These are phyloP conservation scores for Bothrops jararaca DNA, from an alignment of 2,113 vertebrate genomes.

Conservation along the genomic window DNA sequence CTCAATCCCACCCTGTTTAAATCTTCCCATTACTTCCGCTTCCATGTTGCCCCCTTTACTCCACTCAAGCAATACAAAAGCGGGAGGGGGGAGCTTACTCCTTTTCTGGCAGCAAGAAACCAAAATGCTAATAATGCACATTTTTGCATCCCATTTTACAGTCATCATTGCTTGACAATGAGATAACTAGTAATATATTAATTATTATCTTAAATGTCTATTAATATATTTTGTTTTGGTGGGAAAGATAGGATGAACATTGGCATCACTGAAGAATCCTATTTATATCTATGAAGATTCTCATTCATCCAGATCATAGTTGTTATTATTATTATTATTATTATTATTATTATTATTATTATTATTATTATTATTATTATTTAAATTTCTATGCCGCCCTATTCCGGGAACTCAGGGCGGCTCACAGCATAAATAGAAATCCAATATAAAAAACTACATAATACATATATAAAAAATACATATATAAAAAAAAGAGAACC, in stretches of 20 bases:
- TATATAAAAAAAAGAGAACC: too few species aligned
- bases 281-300: background rate
- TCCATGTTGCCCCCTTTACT: background rate
- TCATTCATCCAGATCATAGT: background rate
- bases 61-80: background rate
- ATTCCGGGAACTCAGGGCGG: too few species aligned
- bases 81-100: accelerated
- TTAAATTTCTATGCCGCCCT: too few species aligned
- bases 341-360: too few species aligned
- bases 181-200: background rate
- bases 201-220: background rate
- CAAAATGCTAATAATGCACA: background rate
- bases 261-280: background rate
- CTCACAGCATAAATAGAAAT: too few species aligned
- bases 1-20: background rate
- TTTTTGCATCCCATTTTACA: background rate
- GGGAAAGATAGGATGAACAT: background rate
- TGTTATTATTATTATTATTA: too few species aligned
- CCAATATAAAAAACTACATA: too few species aligned
- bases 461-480: too few species aligned
- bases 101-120: background rate
- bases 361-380: too few species aligned
- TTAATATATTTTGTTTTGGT: background rate
- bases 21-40: background rate
- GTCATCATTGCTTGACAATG: background rate